Evolutionary conservation across 2,888 invertebrate genomes (phyloP).

Genomic region (Osedax frankpressi): DNA sequence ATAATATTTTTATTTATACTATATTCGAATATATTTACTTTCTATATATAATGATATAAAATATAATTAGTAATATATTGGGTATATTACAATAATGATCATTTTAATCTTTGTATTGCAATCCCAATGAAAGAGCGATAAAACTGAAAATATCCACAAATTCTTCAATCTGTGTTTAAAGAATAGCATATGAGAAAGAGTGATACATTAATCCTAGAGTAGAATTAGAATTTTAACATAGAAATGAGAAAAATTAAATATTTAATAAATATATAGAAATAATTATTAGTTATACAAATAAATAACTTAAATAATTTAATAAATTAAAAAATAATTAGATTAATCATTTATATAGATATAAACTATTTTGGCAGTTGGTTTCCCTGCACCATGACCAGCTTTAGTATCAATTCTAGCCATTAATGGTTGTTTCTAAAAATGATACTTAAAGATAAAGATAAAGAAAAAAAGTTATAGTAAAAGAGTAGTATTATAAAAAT

Average conservation of each 20-base stretch:
- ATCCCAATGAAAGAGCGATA: conserved; percentile 60
- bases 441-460: no score
- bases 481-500: no score
- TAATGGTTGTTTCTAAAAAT: conserved; percentile 73
- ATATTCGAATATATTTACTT: no score
- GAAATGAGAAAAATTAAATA: no score
- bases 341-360: conserved; percentile 32
- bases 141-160: conserved; percentile 77
- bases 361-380: conserved; percentile 83
- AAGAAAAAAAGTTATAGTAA: no score
- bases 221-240: no score
- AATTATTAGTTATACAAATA: no score
- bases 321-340: neutral
- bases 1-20: neutral
- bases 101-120: conserved; percentile 51
- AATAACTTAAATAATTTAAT: no score
- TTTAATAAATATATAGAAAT: no score
- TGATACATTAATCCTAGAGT: no score
- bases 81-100: neutral
- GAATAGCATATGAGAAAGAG: no score
- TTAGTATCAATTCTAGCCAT: conserved; percentile 81
- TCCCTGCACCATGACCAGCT: conserved; percentile 91
- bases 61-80: neutral
- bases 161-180: conserved; percentile 54
- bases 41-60: no score